Base-by-base conservation (phyloP, 2,888 invertebrate species). In the Electrophaes corylata region DNA sequence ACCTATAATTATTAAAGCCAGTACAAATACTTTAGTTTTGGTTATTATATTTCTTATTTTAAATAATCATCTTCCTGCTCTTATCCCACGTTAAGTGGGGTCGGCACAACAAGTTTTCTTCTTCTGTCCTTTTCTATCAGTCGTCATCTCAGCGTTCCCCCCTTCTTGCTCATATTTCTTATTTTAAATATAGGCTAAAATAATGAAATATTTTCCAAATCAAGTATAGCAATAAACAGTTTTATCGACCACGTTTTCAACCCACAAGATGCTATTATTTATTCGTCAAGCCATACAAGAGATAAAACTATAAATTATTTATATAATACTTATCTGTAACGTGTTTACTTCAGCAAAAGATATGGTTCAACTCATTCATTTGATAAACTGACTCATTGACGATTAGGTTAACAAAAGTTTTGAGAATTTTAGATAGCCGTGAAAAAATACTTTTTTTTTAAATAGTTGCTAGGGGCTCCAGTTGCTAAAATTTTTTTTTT, bases 301-400 rank as follows among this genome's bases (percentile, higher is more conserved):
- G 50, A 57, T 46, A 47, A 51, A 16, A 50, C 39, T 41, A 37
- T 57, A 47, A 57, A 51, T 26, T 47, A 46, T 57, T 57, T 41
- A 52, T 43, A 52, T 14, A 51, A 16, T 41, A 41, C 10, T 50
- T 45, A 56, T 57, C 51, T 39, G 26, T 18, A 29, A 29, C 26
- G 45, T 63, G 58, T 69, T 67, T 62, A 67, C 57, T 29, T 57
- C 50, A 23, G 43, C 23, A 53, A 59, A 46, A 53, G 10, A 46
- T 46, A 55, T 47, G 44, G 54, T 54, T 64, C 43, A 67, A 62
- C 56, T 52, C 46, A 57, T 47, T 47, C 37, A 46, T 50, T 29
- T 19, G 51, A 50, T 50, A 49, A 49, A 33, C 23, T 50, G 49
- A 50, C 39, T 57, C 56, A 57, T 46, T 40, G 40, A 41, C 5